These are phyloP conservation scores for Oscheius sp. DNA, from an alignment of 2,888 invertebrate genomes.

Conservation along the genomic window DNA sequence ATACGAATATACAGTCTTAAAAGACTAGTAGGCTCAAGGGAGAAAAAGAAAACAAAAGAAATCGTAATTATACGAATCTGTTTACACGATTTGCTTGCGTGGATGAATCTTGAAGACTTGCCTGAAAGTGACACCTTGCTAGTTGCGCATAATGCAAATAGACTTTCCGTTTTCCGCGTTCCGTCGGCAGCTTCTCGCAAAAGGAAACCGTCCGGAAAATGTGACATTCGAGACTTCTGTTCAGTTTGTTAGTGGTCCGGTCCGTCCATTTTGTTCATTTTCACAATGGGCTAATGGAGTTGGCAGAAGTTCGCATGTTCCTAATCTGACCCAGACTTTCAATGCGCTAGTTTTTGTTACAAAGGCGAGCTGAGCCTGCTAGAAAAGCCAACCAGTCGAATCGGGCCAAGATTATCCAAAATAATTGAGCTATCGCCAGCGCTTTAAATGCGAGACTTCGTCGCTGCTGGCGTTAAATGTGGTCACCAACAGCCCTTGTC, in stretches of 20 bases:
- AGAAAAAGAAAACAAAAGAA: no score
- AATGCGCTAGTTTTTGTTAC: neutral
- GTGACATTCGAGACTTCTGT: constrained; percentile 3
- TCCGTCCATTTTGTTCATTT: neutral
- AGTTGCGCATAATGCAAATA: constrained; percentile 16
- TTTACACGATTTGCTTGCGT: constrained; percentile 1
- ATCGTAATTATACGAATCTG: neutral
- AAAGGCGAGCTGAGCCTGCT: neutral
- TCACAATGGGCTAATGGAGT: no score
- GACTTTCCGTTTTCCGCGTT: constrained; percentile 18
- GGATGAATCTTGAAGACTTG: constrained; percentile 26
- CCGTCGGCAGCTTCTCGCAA: neutral
- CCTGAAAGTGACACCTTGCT: constrained; percentile 23
- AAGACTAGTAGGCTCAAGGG: no score
- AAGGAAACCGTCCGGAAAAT: constrained; percentile 13
- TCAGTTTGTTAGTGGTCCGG: neutral
- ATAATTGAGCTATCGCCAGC: constrained; percentile 10
- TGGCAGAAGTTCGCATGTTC: no score
- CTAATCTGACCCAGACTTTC: neutral
- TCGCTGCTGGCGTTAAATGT: neutral
- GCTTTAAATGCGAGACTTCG: neutral
- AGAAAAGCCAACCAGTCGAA: constrained; percentile 12
- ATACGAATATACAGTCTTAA: no score
- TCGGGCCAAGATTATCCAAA: constrained; percentile 13
- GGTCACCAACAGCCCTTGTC: neutral